These are phyloP conservation scores for Lordiphosa mommai DNA, from an alignment of 1,140 invertebrate genomes.

Conservation along the genomic window DNA sequence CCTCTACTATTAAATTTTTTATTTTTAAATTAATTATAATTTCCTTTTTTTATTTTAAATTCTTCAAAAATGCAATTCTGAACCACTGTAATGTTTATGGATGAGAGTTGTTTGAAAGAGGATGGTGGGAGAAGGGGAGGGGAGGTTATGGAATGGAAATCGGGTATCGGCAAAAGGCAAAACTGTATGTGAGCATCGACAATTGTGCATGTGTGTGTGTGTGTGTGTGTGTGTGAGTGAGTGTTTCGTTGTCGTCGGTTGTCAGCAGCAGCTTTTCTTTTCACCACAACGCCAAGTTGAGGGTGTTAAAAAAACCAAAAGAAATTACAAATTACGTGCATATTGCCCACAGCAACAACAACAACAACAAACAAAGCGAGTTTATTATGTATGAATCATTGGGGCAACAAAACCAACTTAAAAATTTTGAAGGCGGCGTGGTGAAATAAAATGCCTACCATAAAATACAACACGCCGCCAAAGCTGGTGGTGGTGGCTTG, in stretches of 20 bases:
- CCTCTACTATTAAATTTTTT: no score
- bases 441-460: constrained; percentile 43
- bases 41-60: not conserved
- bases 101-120: no score
- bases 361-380: constrained; percentile 60
- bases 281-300: constrained; percentile 10
- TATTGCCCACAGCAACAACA: constrained; percentile 36
- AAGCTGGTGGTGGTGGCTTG: no score
- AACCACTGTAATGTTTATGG: constrained; percentile 40
- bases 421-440: constrained; percentile 36
- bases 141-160: not conserved
- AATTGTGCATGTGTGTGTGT: constrained; percentile 3
- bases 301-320: constrained; percentile 57
- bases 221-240: constrained; percentile 23
- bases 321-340: constrained; percentile 36
- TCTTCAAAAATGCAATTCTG: constrained; percentile 6
- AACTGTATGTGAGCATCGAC: not conserved
- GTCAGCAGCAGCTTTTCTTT: no score
- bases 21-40: constrained; percentile 3
- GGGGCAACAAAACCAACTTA: constrained; percentile 37
- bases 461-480: constrained; percentile 37
- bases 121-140: no score
- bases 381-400: constrained; percentile 62
- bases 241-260: not conserved
- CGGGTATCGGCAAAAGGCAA: constrained; percentile 20